Base-by-base conservation (phyloP, 2,888 invertebrate species). In the Drosophila robusta region DNA sequence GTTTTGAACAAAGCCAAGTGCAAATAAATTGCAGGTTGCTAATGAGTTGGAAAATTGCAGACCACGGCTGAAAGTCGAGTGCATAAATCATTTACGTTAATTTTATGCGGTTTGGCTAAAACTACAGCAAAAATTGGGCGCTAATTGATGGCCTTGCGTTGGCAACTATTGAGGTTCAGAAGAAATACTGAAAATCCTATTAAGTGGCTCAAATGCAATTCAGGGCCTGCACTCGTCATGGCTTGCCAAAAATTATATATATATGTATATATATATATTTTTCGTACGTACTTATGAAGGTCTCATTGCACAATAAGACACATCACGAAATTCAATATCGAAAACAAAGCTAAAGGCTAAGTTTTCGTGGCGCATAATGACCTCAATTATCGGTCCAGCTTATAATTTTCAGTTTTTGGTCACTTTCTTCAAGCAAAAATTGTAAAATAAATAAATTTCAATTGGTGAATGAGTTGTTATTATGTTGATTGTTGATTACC, bases 21-120 rank as follows among this genome's bases (percentile, higher is more conserved):
- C 66, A 69, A 32, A 45, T 52, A 83, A 80, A 74, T 56, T 77
- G 56, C 62, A 67, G 46, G 44, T 50, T 60, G 65, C 68, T 81
- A 85, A 87, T 82, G 75, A 78, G 79, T 70, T 85, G 79, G 67
- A 81, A 83, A 87, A 87, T 87, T 83, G 68, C 60, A 70, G 55
- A 70, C 45, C 66, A 52, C 44, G 47, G 42, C 54, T 52, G 54
- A 29, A 60, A 62, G 66, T 66, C 45, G 73, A 81, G 65, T 78
- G 63, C 70, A 87, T 82, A 75, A 84, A 85, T 85, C 64, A 87
- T 78, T 78, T 81, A 84, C 76, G 79, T 45, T 54, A 71, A 78
- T 73, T 81, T 60, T 32, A 34, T 63, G 87, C 45, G 75, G 66
- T 47, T 74, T 62, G 58, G 52, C 58, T 47, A 51, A 62, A 12